Evolutionary conservation across 2,888 invertebrate species (phyloP).

Genomic region (Nephrocerus scutellatus): DNA sequence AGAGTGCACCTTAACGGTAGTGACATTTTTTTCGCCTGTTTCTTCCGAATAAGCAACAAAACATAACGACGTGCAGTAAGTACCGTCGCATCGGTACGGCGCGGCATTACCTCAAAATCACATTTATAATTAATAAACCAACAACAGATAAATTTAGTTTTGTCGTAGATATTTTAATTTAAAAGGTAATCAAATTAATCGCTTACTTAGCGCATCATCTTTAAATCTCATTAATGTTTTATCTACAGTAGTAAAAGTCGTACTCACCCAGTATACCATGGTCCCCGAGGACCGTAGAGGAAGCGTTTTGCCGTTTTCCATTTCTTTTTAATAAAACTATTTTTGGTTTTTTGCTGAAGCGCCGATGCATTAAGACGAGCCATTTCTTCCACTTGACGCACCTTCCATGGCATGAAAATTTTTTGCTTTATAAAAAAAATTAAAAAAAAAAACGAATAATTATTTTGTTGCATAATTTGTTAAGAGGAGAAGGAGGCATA

Average conservation of each 20-base stretch:
- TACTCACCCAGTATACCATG: constrained; percentile 48
- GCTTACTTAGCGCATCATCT: constrained; percentile 6
- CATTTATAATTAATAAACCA: too few species aligned
- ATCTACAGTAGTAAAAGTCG: neutral
- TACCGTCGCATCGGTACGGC: too few species aligned
- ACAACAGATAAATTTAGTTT: too few species aligned
- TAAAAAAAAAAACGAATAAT: constrained; percentile 9
- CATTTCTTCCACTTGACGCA: constrained; percentile 50
- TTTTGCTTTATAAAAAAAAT: constrained; percentile 46
- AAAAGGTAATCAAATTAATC: too few species aligned
- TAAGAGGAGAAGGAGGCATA: constrained; percentile 1
- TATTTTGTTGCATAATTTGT: neutral
- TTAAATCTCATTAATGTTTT: neutral
- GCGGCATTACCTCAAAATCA: too few species aligned
- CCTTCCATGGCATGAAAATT: constrained; percentile 51
- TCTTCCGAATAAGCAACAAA: too few species aligned
- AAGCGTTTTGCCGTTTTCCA: constrained; percentile 54
- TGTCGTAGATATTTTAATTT: constrained; percentile 3
- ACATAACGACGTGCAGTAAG: too few species aligned
- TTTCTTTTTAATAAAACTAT: constrained; percentile 49
- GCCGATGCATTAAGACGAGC: constrained; percentile 49
- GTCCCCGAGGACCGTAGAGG: constrained; percentile 51
- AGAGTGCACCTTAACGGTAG: too few species aligned
- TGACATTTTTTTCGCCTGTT: too few species aligned
- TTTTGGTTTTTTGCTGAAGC: constrained; percentile 49